phyloP scores from a whole-genome alignment of 2,113 vertebrate genomes.

The Austrofundulus limnaeus region DNA sequence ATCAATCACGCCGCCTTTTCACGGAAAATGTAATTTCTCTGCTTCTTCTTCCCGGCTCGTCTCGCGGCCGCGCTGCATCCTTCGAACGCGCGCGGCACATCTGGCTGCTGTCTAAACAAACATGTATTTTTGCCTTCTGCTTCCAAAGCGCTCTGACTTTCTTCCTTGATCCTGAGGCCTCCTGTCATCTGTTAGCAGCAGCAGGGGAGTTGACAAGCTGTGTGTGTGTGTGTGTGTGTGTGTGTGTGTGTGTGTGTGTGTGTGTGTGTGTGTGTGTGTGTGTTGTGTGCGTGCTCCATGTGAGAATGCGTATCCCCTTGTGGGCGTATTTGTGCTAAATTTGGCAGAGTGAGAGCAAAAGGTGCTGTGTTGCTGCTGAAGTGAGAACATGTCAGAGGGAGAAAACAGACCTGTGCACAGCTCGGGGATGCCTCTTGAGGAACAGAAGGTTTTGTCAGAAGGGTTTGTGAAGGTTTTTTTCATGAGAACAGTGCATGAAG shows the following conservation, averaged over 20 bases:
- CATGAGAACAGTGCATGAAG: not conserved
- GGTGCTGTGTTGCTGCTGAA: slow-evolving; percentile 33
- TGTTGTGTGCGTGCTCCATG: not conserved
- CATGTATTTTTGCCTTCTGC: slow-evolving; percentile 37
- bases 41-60: slow-evolving; percentile 7
- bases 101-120: slow-evolving; percentile 62
- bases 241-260: slow-evolving; percentile 17
- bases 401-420: slow-evolving; percentile 41
- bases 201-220: slow-evolving; percentile 33
- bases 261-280: slow-evolving; percentile 12
- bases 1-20: no score
- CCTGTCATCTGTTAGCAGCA: slow-evolving; percentile 48
- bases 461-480: slow-evolving; percentile 1
- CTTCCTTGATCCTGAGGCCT: slow-evolving; percentile 46
- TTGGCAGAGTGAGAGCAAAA: slow-evolving; percentile 35
- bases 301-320: not conserved
- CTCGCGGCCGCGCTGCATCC: not conserved
- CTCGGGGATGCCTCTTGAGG: slow-evolving; percentile 18
- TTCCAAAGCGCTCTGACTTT: slow-evolving; percentile 28
- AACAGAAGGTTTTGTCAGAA: slow-evolving; percentile 31
- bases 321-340: slow-evolving; percentile 30
- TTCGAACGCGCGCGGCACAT: slow-evolving; percentile 40
- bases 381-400: slow-evolving; percentile 46
- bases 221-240: slow-evolving; percentile 11
- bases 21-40: no score